Base-by-base conservation (phyloP, 2,113 vertebrate species). In the Clarias batrachus region DNA sequence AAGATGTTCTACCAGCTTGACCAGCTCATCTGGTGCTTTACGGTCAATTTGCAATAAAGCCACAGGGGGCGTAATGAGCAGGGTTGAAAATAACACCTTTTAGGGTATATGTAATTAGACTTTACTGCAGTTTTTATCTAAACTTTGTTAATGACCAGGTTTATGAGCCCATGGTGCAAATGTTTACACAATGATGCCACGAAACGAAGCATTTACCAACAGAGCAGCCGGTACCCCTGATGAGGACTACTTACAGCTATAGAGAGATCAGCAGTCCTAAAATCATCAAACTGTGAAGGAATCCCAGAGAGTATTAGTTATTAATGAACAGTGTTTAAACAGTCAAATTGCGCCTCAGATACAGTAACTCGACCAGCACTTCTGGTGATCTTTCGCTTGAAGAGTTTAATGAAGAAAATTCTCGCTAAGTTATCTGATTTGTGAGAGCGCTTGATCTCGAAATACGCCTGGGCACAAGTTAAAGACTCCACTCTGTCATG, bases 391-490 rank as follows among this genome's bases (percentile, higher is more conserved):
- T 68, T 80, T 30, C 48, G 23, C 84, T 12, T 62, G 12, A 41
- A 56, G 78, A 62, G 76, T 86, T 30, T 0, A 80, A 27, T 57
- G 12, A 27, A 27, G 11, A 73, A 19, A 60, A 62, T 48, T 59
- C 8, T 6, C 52, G 54, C 30, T 56, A 5, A 25, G 4, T 21
- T 68, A 59, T 48, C 52, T 62, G n/a, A 25, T 25, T 84, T 27
- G 23, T 5, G 85, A 81, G 73, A 82, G 82, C 90, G 56, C 90
- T 88, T 88, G 60, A 62, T 56, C 63, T 59, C 91, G 52, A 92
- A 93, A 92, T 86, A 92, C 91, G 87, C 88, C 93, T 91, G 56
- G 59, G 3, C n/a, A 76, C 91, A 84, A 30, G 90, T 91, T 88
- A 88, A 81, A 85, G 33, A 52, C 86, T 78, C 57, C 82, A 76